Percentiles rank a stretch among this genome's conserved stretches.
Evolutionary conservation across 2,888 invertebrate species (phyloP).

Genomic region (Cheilosia impressa): DNA sequence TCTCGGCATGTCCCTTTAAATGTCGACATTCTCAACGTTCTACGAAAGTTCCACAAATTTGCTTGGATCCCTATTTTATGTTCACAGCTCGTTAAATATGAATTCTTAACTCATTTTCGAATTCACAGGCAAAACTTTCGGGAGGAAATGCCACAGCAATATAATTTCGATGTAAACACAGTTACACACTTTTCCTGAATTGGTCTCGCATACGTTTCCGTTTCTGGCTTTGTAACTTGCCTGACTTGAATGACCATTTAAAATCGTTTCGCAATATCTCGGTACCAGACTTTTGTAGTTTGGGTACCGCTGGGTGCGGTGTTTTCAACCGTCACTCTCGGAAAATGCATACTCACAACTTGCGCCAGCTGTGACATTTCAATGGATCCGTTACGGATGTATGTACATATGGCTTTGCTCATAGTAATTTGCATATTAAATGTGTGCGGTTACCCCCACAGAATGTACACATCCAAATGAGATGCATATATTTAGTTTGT

Average conservation of each 20-base stretch:
- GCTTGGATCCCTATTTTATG: slow-evolving; percentile 12
- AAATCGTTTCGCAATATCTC: slow-evolving; percentile 4
- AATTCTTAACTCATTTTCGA: slow-evolving; percentile 66
- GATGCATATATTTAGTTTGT: not conserved
- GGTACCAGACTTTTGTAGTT: not conserved
- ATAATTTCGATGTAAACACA: slow-evolving; percentile 60
- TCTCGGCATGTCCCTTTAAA: not conserved
- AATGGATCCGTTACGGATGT: slow-evolving; percentile 59
- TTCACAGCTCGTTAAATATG: slow-evolving; percentile 61
- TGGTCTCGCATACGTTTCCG: not conserved
- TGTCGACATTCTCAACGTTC: not conserved
- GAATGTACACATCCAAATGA: slow-evolving; percentile 19
- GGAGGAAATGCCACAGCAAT: slow-evolving; percentile 59
- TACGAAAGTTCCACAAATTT: slow-evolving; percentile 18
- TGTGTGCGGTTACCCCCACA: slow-evolving; percentile 45
- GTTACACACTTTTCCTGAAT: slow-evolving; percentile 28
- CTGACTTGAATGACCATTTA: slow-evolving; percentile 38
- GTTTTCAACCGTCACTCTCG: not conserved
- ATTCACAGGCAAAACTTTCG: slow-evolving; percentile 41
- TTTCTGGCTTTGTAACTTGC: slow-evolving; percentile 20
- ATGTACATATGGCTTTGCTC: slow-evolving; percentile 39
- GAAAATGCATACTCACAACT: slow-evolving; percentile 39
- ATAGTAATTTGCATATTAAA: slow-evolving; percentile 67
- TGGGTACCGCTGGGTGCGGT: not conserved
- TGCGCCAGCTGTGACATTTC: slow-evolving; percentile 65